A percentile compares a stretch with the other conserved stretches of the same genome.
Evolutionary conservation across 1,140 invertebrate species (phyloP).

Genomic region (Arctopsyche grandis): DNA sequence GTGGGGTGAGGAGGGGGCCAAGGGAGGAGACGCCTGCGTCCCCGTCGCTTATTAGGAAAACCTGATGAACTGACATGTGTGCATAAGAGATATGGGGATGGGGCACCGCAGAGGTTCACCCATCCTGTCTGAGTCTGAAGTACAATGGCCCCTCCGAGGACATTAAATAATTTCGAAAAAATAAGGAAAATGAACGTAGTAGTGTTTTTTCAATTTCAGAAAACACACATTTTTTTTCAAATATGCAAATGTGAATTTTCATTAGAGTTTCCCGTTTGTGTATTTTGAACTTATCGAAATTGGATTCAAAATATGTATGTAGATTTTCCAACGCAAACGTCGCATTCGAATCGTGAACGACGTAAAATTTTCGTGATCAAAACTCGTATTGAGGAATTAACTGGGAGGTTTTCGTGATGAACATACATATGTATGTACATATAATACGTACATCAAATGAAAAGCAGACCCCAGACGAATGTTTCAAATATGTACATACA

Average conservation of each 20-base stretch:
- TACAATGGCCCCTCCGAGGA: not conserved
- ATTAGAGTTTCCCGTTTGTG: too few relatives aligned
- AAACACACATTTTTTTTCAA: too few relatives aligned
- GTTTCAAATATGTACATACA: not conserved
- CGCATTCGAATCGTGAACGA: not conserved
- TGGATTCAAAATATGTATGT: not conserved
- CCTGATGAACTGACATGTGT: constrained; percentile 35
- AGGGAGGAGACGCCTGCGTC: constrained; percentile 20
- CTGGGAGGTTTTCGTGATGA: not conserved
- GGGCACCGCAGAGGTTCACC: not conserved
- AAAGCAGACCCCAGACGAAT: too few relatives aligned
- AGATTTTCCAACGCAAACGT: not conserved
- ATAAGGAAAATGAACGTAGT: too few relatives aligned
- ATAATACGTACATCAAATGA: not conserved
- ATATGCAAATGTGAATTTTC: too few relatives aligned
- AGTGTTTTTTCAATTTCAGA: too few relatives aligned
- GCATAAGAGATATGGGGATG: not conserved
- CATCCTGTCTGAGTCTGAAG: not conserved
- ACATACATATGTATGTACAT: not conserved
- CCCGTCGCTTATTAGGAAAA: constrained; percentile 24
- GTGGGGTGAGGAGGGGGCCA: not conserved
- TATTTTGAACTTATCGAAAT: too few relatives aligned
- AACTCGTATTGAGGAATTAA: not conserved
- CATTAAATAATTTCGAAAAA: too few relatives aligned
- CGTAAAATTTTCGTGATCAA: not conserved